Evolutionary conservation across 2,888 invertebrate species (phyloP), one percentile per base, ranked within the genome.

Genomic region (Orchesellides sinensis): DNA sequence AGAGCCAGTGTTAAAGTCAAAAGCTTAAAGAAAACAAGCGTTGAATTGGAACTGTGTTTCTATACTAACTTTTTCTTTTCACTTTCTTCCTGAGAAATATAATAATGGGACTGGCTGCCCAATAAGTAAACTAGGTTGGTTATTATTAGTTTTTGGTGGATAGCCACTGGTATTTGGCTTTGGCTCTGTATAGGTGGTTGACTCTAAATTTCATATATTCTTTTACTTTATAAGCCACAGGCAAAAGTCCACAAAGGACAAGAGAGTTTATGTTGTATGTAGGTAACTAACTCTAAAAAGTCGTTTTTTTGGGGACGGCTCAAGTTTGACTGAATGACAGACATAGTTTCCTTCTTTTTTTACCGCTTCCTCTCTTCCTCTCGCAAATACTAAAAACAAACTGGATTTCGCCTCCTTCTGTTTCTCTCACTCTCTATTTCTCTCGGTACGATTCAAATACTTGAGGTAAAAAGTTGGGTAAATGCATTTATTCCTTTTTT

Each of bases 311-410:
- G n/a, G n/a, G n/a, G n/a, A n/a, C n/a, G 17, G 12, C 35, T 61
- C 29, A 61, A 61, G 32, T 61, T 61, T 61, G 61, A 61, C n/a
- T 61, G 61, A 61, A 32, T 61, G 61, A 61, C 61, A 61, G 61
- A 61, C 61, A 61, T 61, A 2, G n/a, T 27, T 61, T 61, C 32
- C 32, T 59, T 59, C 27, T 59, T n/a, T 5, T 27, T 6, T 54
- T 6, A 25, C 47, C 25, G 17, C 54, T 54, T 17, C 25, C 25
- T 23, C 49, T 17, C 21, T 23, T 2, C 1, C 25, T 54, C 25
- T 23, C 23, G 54, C n/a, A 8, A 49, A 17, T 49, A 21, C 17
- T 17, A 49, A 19, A 49, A 40, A n/a, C n/a, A 5, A 40, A n/a
- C 40, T n/a, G 40, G n/a, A n/a, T n/a, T n/a, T n/a, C n/a, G n/a